A percentile compares a stretch with the other conserved stretches of the same genome.
Conservation (phyloP, 2,797 vertebrate genomes). For the Onychomys arenicola region DNA sequence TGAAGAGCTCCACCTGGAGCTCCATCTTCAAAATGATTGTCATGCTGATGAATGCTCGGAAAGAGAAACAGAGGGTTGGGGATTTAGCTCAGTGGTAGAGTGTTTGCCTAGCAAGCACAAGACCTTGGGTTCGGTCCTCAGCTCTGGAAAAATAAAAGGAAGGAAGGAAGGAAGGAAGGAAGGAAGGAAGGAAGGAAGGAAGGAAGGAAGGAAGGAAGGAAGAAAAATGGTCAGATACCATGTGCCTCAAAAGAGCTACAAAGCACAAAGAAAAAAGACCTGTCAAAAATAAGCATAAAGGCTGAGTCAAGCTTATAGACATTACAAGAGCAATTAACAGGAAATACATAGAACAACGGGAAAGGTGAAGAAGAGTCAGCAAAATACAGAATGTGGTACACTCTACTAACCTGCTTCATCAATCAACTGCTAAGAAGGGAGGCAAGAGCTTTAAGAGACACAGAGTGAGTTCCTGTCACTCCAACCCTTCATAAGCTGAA, state of each 20-base stretch:
- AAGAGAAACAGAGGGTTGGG: background rate
- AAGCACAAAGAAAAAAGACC: background rate
- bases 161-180: too few species aligned
- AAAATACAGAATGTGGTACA: background rate
- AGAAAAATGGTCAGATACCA: background rate
- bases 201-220: too few species aligned
- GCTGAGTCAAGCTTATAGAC: background rate
- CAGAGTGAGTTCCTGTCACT: background rate
- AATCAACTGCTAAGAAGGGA: background rate
- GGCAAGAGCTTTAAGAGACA: background rate
- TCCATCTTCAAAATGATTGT: conserved; percentile 8
- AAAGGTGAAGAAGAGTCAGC: background rate
- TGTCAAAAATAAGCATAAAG: background rate
- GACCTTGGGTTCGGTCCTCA: too few species aligned
- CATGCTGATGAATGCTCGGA: background rate
- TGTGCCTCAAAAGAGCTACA: background rate
- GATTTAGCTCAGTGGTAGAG: too few species aligned
- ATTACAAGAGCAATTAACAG: background rate
- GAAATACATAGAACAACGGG: background rate
- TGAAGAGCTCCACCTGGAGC: conserved; percentile 12
- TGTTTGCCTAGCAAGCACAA: too few species aligned
- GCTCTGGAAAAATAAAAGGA: too few species aligned
- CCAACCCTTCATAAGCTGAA: background rate
- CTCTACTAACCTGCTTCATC: background rate
- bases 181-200: too few species aligned